A percentile compares a stretch with the other conserved stretches of the same genome.
Conservation (phyloP, 2,888 invertebrate genomes). For the Eupeodes latifasciatus region DNA sequence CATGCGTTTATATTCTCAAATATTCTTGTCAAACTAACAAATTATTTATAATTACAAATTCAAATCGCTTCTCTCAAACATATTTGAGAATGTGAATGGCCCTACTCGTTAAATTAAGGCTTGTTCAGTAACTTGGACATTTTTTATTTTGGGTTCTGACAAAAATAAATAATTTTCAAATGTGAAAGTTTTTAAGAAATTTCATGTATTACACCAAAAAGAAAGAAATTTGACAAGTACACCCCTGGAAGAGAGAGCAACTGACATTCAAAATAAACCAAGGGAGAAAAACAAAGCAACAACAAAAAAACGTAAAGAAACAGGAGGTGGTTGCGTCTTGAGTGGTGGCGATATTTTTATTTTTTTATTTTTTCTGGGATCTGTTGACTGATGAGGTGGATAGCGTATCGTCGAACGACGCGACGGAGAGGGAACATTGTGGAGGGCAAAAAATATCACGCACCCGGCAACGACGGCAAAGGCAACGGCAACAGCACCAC, state of each 20-base stretch:
- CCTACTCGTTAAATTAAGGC: too few relatives aligned
- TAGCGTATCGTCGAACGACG: not conserved
- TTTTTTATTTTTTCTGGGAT: conserved; percentile 43
- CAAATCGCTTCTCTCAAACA: too few relatives aligned
- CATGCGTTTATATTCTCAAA: too few relatives aligned
- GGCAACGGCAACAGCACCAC: conserved; percentile 37
- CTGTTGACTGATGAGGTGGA: not conserved
- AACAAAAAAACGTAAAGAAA: conserved; percentile 51
- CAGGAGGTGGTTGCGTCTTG: conserved; percentile 60
- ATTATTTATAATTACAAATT: too few relatives aligned
- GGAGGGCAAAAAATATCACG: conserved; percentile 72
- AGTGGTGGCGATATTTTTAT: conserved; percentile 45
- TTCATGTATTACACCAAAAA: too few relatives aligned
- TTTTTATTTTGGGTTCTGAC: too few relatives aligned
- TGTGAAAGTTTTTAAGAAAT: too few relatives aligned
- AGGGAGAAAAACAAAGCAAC: conserved; percentile 39
- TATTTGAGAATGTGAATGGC: too few relatives aligned
- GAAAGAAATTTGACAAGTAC: not conserved
- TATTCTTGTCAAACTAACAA: too few relatives aligned
- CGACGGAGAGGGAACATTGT: not conserved
- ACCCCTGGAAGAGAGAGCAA: conserved; percentile 38
- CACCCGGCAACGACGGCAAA: conserved; percentile 39
- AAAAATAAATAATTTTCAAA: too few relatives aligned
- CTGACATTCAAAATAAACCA: conserved; percentile 40
- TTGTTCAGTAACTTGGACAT: too few relatives aligned